Evolutionary conservation across 1,140 invertebrate genomes (phyloP).

Genomic region (Pantala flavescens): DNA sequence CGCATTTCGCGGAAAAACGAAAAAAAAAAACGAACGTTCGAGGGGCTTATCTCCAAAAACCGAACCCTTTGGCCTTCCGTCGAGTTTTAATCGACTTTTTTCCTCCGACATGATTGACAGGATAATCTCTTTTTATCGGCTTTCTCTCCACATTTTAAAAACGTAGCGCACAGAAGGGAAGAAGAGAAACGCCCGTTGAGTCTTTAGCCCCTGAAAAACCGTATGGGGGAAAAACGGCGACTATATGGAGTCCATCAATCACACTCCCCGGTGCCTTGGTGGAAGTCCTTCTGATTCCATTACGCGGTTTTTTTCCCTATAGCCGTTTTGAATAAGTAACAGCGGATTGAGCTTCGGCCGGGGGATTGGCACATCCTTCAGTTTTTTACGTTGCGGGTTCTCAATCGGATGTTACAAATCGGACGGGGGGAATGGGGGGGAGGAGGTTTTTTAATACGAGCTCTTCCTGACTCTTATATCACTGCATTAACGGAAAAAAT

Average conservation of each 20-base stretch:
- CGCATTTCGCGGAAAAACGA: too few relatives aligned
- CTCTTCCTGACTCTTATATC: neutral
- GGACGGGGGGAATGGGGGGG: neutral
- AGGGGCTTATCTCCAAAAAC: too few relatives aligned
- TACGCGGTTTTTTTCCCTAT: neutral
- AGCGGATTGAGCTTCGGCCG: neutral
- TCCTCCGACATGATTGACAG: neutral
- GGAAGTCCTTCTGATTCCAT: neutral
- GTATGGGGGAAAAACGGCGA: neutral
- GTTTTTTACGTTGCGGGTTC: neutral
- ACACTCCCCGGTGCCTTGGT: neutral
- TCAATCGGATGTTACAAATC: neutral
- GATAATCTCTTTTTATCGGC: slow-evolving; percentile 1
- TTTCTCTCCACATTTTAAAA: neutral
- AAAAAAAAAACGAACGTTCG: too few relatives aligned
- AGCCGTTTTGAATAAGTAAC: slow-evolving; percentile 6
- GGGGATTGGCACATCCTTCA: neutral
- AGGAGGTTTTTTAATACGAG: neutral
- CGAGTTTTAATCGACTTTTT: neutral
- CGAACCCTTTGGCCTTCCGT: neutral
- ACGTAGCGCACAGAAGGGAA: neutral
- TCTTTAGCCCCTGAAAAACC: neutral
- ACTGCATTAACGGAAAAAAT: neutral
- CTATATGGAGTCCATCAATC: neutral
- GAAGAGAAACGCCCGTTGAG: neutral